A percentile compares a stretch with the other conserved stretches of the same genome.
These are phyloP conservation scores for Meteorus sp. DNA, from an alignment of 1,140 invertebrate species.

Conservation along the genomic window DNA sequence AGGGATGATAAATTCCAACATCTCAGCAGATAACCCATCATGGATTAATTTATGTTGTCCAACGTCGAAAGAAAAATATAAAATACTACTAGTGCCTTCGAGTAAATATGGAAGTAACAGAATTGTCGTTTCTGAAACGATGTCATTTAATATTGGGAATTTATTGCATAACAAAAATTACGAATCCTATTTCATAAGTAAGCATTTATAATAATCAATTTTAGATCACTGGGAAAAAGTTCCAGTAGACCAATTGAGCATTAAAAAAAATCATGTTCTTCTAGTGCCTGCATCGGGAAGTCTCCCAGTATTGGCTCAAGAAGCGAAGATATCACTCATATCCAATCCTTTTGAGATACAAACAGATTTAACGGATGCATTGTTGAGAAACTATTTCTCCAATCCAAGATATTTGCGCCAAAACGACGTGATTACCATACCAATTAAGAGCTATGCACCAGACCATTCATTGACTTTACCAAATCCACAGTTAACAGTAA, in stretches of 20 bases:
- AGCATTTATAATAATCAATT: constrained; percentile 27
- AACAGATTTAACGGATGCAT: constrained; percentile 49
- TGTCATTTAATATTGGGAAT: constrained; percentile 57
- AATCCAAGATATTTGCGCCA: constrained; percentile 59
- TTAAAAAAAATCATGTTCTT: constrained; percentile 31
- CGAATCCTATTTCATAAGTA: constrained; percentile 41
- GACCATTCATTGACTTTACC: constrained; percentile 49
- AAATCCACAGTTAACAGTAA: constrained; percentile 40
- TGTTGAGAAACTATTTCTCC: constrained; percentile 63
- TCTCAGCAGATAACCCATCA: constrained; percentile 6
- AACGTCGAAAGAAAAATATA: constrained; percentile 41
- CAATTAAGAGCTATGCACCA: constrained; percentile 56
- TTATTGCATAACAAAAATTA: constrained; percentile 26
- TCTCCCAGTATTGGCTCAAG: constrained; percentile 52
- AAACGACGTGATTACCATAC: constrained; percentile 60
- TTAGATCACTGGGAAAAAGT: too few species aligned
- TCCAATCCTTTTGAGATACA: constrained; percentile 55
- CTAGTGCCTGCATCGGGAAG: constrained; percentile 39
- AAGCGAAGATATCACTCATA: constrained; percentile 59
- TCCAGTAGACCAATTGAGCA: not conserved
- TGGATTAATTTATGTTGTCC: constrained; percentile 46
- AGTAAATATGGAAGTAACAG: constrained; percentile 41
- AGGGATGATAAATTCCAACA: constrained; percentile 25
- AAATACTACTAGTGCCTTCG: constrained; percentile 50
- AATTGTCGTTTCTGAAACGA: constrained; percentile 59